Percentiles rank a stretch among this genome's conserved stretches.
These are phyloP conservation scores for Gonocerus acuteangulatus DNA, from an alignment of 2,888 invertebrate genomes.

Conservation along the genomic window DNA sequence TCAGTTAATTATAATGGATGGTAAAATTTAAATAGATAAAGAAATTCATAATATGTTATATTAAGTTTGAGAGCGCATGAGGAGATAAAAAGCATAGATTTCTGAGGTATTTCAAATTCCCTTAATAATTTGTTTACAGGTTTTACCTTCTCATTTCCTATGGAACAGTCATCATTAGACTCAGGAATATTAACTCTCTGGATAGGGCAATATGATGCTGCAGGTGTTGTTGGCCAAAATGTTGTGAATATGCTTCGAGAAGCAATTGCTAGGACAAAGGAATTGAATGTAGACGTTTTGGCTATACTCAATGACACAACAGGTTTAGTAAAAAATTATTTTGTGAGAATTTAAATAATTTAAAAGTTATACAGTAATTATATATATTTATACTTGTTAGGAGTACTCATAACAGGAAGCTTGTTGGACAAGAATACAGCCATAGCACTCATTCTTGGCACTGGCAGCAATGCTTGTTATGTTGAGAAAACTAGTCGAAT, in stretches of 20 bases:
- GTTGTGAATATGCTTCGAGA: conserved; percentile 60
- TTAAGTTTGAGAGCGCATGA: too few species aligned
- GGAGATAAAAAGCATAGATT: too few species aligned
- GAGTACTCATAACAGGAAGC: conserved; percentile 63
- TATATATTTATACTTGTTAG: conserved; percentile 39
- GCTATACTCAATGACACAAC: conserved; percentile 74
- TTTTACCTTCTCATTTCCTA: conserved; percentile 80
- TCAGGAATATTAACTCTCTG: conserved; percentile 66
- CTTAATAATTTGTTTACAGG: too few species aligned
- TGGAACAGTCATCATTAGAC: conserved; percentile 63
- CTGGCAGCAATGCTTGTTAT: conserved; percentile 75
- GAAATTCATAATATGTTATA: too few species aligned
- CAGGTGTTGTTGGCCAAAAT: conserved; percentile 61
- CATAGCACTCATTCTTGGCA: conserved; percentile 70
- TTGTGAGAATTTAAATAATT: not conserved
- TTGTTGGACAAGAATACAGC: conserved; percentile 54
- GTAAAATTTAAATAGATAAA: too few species aligned
- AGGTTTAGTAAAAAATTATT: too few species aligned
- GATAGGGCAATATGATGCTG: conserved; percentile 75
- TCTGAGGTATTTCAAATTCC: too few species aligned
- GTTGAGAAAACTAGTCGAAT: conserved; percentile 66
- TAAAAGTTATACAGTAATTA: too few species aligned
- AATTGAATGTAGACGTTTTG: conserved; percentile 55
- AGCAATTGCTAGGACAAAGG: conserved; percentile 52
- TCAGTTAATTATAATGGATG: too few species aligned